phyloP scores from a whole-genome alignment of 2,797 vertebrate species.

The Paratrypauchen microcephalus region DNA sequence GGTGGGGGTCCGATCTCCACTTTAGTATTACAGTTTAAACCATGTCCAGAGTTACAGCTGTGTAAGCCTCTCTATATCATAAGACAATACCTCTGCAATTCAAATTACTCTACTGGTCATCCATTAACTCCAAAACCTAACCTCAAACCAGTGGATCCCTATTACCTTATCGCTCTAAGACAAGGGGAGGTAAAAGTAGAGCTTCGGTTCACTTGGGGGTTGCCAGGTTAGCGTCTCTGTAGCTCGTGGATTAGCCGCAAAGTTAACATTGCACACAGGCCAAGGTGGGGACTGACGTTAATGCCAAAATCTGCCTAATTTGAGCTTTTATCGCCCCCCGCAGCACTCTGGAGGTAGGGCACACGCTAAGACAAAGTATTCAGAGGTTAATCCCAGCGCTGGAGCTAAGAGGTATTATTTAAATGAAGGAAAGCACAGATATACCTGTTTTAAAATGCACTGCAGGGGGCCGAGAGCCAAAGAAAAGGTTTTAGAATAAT shows the following conservation, averaged over 20 bases:
- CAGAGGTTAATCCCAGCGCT: slow-evolving; percentile 63
- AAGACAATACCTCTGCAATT: slow-evolving; percentile 66
- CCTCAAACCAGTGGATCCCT: slow-evolving; percentile 57
- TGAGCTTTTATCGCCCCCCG: slow-evolving; percentile 58
- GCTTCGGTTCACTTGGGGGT: slow-evolving; percentile 58
- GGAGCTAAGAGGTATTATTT: slow-evolving; percentile 63
- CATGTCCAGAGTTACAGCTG: slow-evolving; percentile 52
- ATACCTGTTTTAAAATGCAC: slow-evolving; percentile 57
- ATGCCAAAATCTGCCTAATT: slow-evolving; percentile 68
- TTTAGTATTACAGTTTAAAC: slow-evolving; percentile 45
- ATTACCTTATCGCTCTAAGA: slow-evolving; percentile 68
- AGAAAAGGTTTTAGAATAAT: slow-evolving; percentile 11
- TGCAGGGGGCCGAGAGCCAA: neutral
- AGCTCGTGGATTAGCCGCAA: slow-evolving; percentile 66
- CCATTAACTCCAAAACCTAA: slow-evolving; percentile 55
- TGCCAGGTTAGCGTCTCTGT: slow-evolving; percentile 62
- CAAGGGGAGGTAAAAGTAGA: slow-evolving; percentile 50
- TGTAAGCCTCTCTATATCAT: slow-evolving; percentile 63
- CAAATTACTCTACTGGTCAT: slow-evolving; percentile 59
- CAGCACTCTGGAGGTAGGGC: slow-evolving; percentile 48
- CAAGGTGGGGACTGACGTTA: slow-evolving; percentile 72
- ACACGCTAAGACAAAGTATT: slow-evolving; percentile 66
- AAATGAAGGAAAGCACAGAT: slow-evolving; percentile 49
- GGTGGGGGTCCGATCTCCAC: slow-evolving; percentile 60
- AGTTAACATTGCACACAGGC: slow-evolving; percentile 52